Conservation (phyloP, 2,113 vertebrate species). For the Chinchilla lanigera region DNA sequence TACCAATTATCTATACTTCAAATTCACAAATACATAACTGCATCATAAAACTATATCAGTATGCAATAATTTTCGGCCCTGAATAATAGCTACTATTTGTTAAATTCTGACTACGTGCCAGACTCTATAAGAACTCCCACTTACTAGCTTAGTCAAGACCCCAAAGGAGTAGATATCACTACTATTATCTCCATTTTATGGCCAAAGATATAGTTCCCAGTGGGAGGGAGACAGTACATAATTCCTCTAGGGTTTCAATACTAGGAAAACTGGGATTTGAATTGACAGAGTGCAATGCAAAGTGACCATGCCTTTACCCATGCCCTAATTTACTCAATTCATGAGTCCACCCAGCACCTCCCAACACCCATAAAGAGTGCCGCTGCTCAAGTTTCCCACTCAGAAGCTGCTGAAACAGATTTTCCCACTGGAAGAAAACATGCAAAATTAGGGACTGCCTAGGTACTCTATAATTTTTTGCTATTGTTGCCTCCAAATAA, state of each 20-base stretch:
- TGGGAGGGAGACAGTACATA: conserved; percentile 4
- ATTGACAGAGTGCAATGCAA: not conserved
- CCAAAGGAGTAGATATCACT: not conserved
- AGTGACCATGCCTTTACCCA: not conserved
- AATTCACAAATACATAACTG: not conserved
- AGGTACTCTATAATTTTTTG: not conserved
- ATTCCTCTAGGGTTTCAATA: not conserved
- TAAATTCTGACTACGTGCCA: not conserved
- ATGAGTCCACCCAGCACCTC: not conserved
- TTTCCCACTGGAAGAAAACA: not conserved
- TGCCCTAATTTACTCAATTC: not conserved
- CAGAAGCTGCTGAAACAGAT: not conserved
- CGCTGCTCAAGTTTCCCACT: not conserved
- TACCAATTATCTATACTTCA: too few relatives aligned
- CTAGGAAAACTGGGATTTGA: not conserved
- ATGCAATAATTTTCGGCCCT: not conserved
- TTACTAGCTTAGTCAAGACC: conserved; percentile 16
- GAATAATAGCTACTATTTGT: not conserved
- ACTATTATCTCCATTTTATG: not conserved
- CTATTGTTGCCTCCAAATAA: not conserved
- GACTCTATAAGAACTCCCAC: not conserved
- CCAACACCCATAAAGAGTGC: not conserved
- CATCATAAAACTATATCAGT: not conserved
- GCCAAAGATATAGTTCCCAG: not conserved
- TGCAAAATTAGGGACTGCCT: not conserved